A percentile compares a stretch with the other conserved stretches of the same genome.
These are phyloP conservation scores for Notamacropus eugenii DNA, from an alignment of 2,797 vertebrate species.

Conservation along the genomic window DNA sequence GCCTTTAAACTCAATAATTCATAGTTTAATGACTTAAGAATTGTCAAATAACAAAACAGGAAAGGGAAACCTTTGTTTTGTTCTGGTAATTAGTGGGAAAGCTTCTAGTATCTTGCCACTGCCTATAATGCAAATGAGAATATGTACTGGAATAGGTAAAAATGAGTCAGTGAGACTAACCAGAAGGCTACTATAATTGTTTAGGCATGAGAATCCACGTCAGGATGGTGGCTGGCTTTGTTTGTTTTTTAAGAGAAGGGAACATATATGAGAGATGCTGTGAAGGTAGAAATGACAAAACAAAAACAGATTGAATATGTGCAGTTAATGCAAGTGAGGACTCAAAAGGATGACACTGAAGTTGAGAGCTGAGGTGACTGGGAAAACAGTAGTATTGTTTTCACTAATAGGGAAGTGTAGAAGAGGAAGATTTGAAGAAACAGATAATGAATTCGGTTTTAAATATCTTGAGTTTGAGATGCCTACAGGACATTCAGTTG, in stretches of 20 bases:
- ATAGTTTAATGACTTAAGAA: not conserved
- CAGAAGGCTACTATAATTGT: not conserved
- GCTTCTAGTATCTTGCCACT: not conserved
- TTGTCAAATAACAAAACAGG: not conserved
- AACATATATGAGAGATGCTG: not conserved
- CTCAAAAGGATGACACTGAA: not conserved
- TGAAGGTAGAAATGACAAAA: not conserved
- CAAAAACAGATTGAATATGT: not conserved
- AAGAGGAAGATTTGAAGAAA: not conserved
- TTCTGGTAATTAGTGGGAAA: not conserved
- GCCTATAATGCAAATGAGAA: not conserved
- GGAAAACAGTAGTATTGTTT: not conserved
- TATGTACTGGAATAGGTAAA: not conserved
- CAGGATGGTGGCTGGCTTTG: not conserved
- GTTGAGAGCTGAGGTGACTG: not conserved
- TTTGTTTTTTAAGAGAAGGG: not conserved
- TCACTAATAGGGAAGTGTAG: not conserved
- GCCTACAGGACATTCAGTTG: not conserved
- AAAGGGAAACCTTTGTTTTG: not conserved
- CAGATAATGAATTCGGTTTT: not conserved
- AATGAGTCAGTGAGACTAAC: not conserved
- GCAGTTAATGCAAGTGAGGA: not conserved
- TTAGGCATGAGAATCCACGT: not conserved
- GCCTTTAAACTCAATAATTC: not conserved
- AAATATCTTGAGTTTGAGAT: not conserved